Evolutionary conservation across 2,113 vertebrate species (phyloP), one percentile per base, ranked within the genome.

Genomic region (Pyxicephalus adspersus): DNA sequence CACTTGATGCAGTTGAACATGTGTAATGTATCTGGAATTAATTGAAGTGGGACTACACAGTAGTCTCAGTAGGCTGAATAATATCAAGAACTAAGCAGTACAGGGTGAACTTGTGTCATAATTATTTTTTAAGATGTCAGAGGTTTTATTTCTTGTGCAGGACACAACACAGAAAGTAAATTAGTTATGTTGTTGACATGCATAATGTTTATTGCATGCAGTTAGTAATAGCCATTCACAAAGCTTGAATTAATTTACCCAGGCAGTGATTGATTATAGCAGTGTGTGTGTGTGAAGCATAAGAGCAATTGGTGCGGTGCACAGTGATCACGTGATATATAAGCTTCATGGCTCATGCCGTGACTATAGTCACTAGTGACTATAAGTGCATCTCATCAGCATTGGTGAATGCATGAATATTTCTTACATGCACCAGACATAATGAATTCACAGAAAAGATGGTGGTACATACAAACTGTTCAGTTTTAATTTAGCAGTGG

Each of bases 201-300:
- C 83, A 64, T 4, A 75, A n/a, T 2, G 51, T 61, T 80, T 84
- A 84, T 61, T 81, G 50, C 45, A 77, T 70, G 77, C 77, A 77
- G 74, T 86, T 89, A 90, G 80, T 83, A 87, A 66, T 77, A 75
- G 28, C 28, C 61, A 50, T 58, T 29, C 74, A 81, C 77, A 76
- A 0, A 15, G 64, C 52, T 74, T 65, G 61, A 77, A 75, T 83
- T 57, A 61, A 51, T 29, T 26, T 20, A 68, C 38, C 5, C 34
- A 72, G 54, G 52, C 34, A 60, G 63, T 4, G 31, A 57, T 20
- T 31, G 4, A 71, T 26, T n/a, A 61, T 34, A 79, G 61, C 26
- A 22, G 18, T 22, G n/a, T 11, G 5, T 11, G 5, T 29, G 23
- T 22, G 26, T 25, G 64, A 65, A 20, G 50, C 50, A 64, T 16